These are phyloP conservation scores for Acridotheres tristis DNA, from an alignment of 2,797 vertebrate species.

Conservation along the genomic window DNA sequence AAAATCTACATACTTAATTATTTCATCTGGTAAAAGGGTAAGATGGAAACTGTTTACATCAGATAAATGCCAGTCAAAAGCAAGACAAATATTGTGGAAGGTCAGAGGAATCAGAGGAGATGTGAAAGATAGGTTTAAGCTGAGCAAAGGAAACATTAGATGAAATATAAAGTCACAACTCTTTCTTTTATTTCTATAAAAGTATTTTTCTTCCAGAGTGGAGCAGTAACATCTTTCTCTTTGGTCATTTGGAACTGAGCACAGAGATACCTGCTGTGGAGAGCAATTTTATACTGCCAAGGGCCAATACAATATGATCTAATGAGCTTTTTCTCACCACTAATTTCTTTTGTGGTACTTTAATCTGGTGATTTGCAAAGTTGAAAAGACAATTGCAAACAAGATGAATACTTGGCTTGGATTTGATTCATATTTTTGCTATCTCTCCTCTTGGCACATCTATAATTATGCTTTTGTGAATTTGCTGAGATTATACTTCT, in stretches of 20 bases:
- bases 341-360: neutral
- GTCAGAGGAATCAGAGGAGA: neutral
- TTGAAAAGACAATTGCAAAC: slow-evolving; percentile 12
- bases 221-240: neutral
- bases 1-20: neutral
- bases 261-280: neutral
- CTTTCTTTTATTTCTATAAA: neutral
- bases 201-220: neutral
- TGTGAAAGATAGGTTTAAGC: neutral
- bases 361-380: slow-evolving; percentile 37
- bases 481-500: neutral
- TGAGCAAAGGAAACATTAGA: neutral
- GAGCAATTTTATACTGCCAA: neutral
- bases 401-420: neutral
- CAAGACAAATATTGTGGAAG: neutral
- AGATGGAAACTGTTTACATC: neutral
- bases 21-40: neutral
- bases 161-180: neutral
- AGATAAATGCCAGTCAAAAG: neutral
- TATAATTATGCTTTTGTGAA: neutral
- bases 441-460: neutral
- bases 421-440: slow-evolving; percentile 11
- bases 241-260: neutral
- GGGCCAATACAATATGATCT: neutral
- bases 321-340: neutral